phyloP scores from a whole-genome alignment of 1,140 invertebrate species.

The Psilanteris sp. region DNA sequence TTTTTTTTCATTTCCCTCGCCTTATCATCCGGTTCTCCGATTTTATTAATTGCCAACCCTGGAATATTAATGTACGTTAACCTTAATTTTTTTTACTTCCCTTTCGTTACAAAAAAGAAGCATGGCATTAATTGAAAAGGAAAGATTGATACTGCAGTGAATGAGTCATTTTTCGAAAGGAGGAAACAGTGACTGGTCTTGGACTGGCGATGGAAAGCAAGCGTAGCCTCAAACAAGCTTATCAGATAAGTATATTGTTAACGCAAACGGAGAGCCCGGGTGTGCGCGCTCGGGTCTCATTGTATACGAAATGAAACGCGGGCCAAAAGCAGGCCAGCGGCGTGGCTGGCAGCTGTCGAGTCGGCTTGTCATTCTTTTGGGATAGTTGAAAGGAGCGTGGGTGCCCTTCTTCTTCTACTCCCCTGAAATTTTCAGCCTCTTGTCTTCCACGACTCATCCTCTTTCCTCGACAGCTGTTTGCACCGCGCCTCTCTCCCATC shows the following conservation, averaged over 20 bases:
- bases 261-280: not conserved
- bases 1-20: too few relatives aligned
- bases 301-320: not conserved
- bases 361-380: conserved; percentile 22
- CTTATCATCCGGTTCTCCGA: too few relatives aligned
- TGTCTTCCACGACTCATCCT: conserved; percentile 23
- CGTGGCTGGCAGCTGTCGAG: conserved; percentile 21
- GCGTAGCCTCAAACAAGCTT: conserved; percentile 9
- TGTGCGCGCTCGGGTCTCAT: too few relatives aligned
- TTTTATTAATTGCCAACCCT: too few relatives aligned
- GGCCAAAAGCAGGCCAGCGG: conserved; percentile 13
- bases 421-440: conserved; percentile 18
- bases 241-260: conserved; percentile 34
- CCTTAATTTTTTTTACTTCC: too few relatives aligned
- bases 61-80: too few relatives aligned
- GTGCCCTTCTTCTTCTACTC: conserved; percentile 45
- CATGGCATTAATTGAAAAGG: too few relatives aligned
- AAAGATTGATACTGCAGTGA: too few relatives aligned
- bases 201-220: not conserved
- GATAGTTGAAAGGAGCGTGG: conserved; percentile 63
- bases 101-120: too few relatives aligned
- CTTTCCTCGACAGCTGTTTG: conserved; percentile 61
- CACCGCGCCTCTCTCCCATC: conserved; percentile 17
- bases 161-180: too few relatives aligned
- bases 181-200: too few relatives aligned